phyloP scores from a whole-genome alignment of 1,140 invertebrate genomes.

The Sitophilus oryzae region DNA sequence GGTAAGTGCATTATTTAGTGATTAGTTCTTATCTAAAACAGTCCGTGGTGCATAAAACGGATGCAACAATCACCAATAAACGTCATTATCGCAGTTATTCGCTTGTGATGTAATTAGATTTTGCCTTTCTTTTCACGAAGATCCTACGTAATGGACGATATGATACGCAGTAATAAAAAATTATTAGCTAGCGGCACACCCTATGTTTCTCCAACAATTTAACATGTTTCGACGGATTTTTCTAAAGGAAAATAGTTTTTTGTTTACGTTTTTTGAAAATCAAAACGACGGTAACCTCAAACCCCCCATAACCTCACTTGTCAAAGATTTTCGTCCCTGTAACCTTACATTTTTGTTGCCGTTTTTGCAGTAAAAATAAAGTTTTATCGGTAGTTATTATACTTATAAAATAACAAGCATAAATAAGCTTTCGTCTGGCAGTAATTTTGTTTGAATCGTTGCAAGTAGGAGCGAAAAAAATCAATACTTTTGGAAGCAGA shows the following conservation, averaged over 20 bases:
- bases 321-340: slow-evolving; percentile 39
- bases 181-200: not conserved
- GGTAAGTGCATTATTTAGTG: slow-evolving; percentile 28
- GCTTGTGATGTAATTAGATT: slow-evolving; percentile 37
- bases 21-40: slow-evolving; percentile 2
- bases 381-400: too few species aligned
- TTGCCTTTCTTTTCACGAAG: slow-evolving; percentile 28
- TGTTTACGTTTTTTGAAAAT: slow-evolving; percentile 43
- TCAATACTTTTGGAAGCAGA: not conserved
- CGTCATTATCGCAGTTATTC: not conserved
- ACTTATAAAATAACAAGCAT: too few species aligned
- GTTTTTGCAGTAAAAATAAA: slow-evolving; percentile 7
- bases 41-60: slow-evolving; percentile 1
- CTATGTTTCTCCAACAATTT: not conserved
- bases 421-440: not conserved
- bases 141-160: slow-evolving; percentile 35
- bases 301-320: slow-evolving; percentile 45
- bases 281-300: slow-evolving; percentile 43
- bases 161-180: slow-evolving; percentile 25
- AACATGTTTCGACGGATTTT: slow-evolving; percentile 8
- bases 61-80: not conserved
- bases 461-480: too few species aligned
- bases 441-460: too few species aligned
- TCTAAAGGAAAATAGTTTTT: slow-evolving; percentile 31
- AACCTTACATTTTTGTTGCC: slow-evolving; percentile 33